Conservation (phyloP, 2,888 invertebrate species). For the Oligia strigilis region DNA sequence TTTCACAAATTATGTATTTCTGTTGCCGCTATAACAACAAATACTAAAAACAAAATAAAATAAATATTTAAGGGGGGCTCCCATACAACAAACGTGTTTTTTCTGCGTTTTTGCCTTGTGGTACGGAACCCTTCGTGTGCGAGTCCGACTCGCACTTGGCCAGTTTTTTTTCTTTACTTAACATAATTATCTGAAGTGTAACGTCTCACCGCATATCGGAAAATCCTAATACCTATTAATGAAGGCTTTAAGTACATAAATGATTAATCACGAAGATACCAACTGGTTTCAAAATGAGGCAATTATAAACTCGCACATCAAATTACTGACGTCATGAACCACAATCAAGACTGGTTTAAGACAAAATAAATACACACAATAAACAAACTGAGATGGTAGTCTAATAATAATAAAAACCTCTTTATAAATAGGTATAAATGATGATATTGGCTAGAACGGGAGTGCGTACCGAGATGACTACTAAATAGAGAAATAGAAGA, state of each 20-base stretch:
- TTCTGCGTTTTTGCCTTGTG: no score
- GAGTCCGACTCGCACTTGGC: no score
- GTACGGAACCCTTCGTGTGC: no score
- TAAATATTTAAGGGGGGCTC: no score
- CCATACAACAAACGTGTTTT: no score
- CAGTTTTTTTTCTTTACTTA: not conserved
- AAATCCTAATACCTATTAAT: constrained; percentile 5
- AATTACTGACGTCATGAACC: constrained; percentile 34
- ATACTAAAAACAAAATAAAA: no score
- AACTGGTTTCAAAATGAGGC: constrained; percentile 18
- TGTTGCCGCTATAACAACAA: no score
- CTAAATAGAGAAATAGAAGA: no score
- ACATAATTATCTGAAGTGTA: not conserved
- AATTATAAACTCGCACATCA: constrained; percentile 27
- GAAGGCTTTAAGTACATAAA: not conserved
- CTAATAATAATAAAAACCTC: not conserved
- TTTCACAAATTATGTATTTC: no score
- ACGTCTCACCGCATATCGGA: not conserved
- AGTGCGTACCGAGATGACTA: no score
- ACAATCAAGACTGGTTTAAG: constrained; percentile 5
- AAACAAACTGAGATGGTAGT: not conserved
- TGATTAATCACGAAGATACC: constrained; percentile 1
- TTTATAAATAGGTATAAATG: not conserved
- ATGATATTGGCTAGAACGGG: no score
- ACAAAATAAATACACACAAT: constrained; percentile 22